phyloP scores from a whole-genome alignment of 2,113 vertebrate species.

The Nibea albiflora region DNA sequence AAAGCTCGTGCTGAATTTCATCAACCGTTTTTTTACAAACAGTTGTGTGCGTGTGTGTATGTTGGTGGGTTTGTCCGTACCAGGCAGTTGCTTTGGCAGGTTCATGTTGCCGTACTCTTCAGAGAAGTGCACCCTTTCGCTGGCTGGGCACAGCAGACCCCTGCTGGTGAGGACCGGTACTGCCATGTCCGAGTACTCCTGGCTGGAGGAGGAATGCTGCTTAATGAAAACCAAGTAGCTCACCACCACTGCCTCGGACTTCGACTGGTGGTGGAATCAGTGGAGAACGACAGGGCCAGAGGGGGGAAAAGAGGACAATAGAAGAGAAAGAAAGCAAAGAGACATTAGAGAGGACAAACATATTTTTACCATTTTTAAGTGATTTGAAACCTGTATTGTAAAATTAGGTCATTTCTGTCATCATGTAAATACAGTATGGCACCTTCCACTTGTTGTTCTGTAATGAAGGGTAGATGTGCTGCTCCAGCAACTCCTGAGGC shows the following conservation, averaged over 20 bases:
- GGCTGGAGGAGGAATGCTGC: slow-evolving; percentile 73
- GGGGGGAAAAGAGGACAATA: not conserved
- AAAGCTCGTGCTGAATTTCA: not conserved
- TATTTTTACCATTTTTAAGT: not conserved
- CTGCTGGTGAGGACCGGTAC: slow-evolving; percentile 84
- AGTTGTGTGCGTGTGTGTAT: not conserved
- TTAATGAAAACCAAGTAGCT: slow-evolving; percentile 87
- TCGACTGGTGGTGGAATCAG: slow-evolving; percentile 68
- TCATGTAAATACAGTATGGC: not conserved
- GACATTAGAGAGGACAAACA: not conserved
- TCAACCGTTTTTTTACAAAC: not conserved
- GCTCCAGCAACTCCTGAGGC: slow-evolving; percentile 81
- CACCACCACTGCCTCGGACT: slow-evolving; percentile 76
- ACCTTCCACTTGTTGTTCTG: slow-evolving; percentile 82
- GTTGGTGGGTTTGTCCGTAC: not conserved
- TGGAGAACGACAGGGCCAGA: accelerated
- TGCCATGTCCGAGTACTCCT: slow-evolving; percentile 64
- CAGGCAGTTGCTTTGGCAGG: slow-evolving; percentile 5
- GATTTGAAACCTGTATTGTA: not conserved
- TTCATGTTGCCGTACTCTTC: slow-evolving; percentile 82
- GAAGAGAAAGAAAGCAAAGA: not conserved
- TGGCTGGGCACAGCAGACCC: slow-evolving; percentile 77
- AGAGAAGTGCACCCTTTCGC: slow-evolving; percentile 81
- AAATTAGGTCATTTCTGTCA: not conserved
- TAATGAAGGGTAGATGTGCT: slow-evolving; percentile 84